Evolutionary conservation across 2,888 invertebrate species (phyloP).

Genomic region (Cyclophora punctaria): DNA sequence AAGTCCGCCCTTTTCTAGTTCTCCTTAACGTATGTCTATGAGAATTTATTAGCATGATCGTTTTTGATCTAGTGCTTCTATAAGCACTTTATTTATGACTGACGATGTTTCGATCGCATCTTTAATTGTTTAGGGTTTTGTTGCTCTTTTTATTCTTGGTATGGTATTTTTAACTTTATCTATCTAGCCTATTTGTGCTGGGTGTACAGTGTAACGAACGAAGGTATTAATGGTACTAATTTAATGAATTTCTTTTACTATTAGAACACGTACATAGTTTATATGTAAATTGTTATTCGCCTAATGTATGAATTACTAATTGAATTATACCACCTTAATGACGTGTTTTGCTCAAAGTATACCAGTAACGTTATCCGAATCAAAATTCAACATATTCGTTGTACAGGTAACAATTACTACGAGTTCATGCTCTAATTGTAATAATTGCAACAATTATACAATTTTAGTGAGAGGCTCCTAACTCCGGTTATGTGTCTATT

Average conservation of each 20-base stretch:
- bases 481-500: conserved; percentile 16
- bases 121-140: too few relatives aligned
- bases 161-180: too few relatives aligned
- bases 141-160: too few relatives aligned
- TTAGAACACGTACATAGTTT: not conserved
- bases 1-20: too few relatives aligned
- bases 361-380: conserved; percentile 24
- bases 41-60: too few relatives aligned
- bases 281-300: not conserved
- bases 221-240: too few relatives aligned
- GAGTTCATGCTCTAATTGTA: conserved; percentile 45
- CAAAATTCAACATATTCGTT: conserved; percentile 33
- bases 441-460: conserved; percentile 41
- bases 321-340: conserved; percentile 6
- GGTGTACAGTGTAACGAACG: too few relatives aligned
- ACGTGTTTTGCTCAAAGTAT: conserved; percentile 10
- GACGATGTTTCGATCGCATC: too few relatives aligned
- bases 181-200: too few relatives aligned
- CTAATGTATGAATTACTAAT: not conserved
- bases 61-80: too few relatives aligned
- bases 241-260: not conserved
- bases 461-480: conserved; percentile 33
- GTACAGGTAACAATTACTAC: conserved; percentile 36
- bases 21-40: too few relatives aligned
- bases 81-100: too few relatives aligned